phyloP scores from a whole-genome alignment of 1,140 invertebrate genomes.

The Drosophila parabipectinata region DNA sequence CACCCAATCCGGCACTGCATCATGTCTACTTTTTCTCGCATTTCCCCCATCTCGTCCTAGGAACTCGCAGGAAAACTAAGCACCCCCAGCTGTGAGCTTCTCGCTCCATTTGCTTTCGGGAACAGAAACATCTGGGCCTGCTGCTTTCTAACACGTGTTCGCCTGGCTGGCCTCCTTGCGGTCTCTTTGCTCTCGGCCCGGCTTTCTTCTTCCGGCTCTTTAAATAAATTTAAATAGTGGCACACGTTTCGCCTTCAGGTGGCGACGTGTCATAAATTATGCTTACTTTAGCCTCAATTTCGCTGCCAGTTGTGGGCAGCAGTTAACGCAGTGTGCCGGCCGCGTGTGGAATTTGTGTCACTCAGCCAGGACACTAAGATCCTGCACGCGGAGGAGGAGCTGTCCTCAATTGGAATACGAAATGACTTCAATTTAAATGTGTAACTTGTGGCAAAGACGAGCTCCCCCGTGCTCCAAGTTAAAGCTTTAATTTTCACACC shows the following conservation, averaged over 20 bases:
- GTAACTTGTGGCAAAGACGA: background rate
- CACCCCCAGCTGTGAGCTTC: slow-evolving; percentile 50
- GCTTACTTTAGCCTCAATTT: slow-evolving; percentile 77
- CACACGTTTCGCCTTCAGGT: slow-evolving; percentile 57
- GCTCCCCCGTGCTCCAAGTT: slow-evolving; percentile 1
- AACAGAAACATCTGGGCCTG: slow-evolving; percentile 45
- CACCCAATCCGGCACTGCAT: slow-evolving; percentile 58
- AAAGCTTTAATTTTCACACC: slow-evolving; percentile 22
- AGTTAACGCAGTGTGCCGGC: slow-evolving; percentile 33
- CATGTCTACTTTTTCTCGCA: slow-evolving; percentile 28
- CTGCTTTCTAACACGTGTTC: slow-evolving; percentile 65
- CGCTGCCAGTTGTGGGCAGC: slow-evolving; percentile 45
- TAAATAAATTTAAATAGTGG: slow-evolving; percentile 76
- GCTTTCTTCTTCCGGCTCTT: slow-evolving; percentile 7
- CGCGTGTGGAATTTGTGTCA: slow-evolving; percentile 62
- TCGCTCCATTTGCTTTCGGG: slow-evolving; percentile 74
- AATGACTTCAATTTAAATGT: slow-evolving; percentile 60
- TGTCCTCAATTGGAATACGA: slow-evolving; percentile 43
- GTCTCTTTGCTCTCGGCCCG: background rate
- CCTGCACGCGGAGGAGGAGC: slow-evolving; percentile 22
- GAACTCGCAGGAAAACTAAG: slow-evolving; percentile 20
- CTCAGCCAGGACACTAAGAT: slow-evolving; percentile 42
- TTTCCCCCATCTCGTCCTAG: background rate
- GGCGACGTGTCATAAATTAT: slow-evolving; percentile 78
- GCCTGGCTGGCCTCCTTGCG: slow-evolving; percentile 35